A percentile compares a stretch with the other conserved stretches of the same genome.
Evolutionary conservation across 2,888 invertebrate genomes (phyloP).

Genomic region (Papilio elwesi): DNA sequence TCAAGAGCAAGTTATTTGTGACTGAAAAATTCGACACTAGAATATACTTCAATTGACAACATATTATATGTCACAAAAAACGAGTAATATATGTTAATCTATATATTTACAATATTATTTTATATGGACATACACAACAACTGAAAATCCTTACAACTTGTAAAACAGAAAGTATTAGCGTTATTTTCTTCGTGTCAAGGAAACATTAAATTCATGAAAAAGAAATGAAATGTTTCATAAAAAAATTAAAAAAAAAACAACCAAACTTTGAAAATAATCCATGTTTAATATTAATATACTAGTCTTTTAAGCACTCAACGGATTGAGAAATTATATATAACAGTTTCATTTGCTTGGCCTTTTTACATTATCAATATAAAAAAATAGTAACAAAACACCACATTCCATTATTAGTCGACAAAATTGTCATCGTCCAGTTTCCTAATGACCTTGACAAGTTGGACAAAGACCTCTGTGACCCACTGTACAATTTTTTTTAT

Average conservation of each 20-base stretch:
- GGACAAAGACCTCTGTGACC: background rate
- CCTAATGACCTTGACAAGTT: background rate
- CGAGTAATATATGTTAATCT: too few species aligned
- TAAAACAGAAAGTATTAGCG: too few species aligned
- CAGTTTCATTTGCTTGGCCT: constrained; percentile 24
- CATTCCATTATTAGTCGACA: constrained; percentile 12
- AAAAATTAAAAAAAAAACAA: constrained; percentile 7
- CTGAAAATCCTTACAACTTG: too few species aligned
- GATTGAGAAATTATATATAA: constrained; percentile 30
- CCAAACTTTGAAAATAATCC: constrained; percentile 21
- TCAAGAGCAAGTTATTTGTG: too few species aligned
- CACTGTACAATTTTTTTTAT: constrained; percentile 5
- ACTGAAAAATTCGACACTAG: too few species aligned
- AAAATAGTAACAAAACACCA: constrained; percentile 13
- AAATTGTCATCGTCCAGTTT: constrained; percentile 4
- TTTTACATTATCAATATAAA: constrained; percentile 34
- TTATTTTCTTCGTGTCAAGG: too few species aligned
- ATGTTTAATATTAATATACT: constrained; percentile 29
- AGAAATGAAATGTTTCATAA: too few species aligned
- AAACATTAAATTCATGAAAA: too few species aligned
- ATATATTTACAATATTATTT: too few species aligned
- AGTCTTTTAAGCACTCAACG: constrained; percentile 28
- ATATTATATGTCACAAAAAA: too few species aligned
- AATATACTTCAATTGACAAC: too few species aligned
- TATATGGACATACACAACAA: too few species aligned